Conservation (phyloP, 1,140 invertebrate genomes). For the Drosophila pseudoananassae region DNA sequence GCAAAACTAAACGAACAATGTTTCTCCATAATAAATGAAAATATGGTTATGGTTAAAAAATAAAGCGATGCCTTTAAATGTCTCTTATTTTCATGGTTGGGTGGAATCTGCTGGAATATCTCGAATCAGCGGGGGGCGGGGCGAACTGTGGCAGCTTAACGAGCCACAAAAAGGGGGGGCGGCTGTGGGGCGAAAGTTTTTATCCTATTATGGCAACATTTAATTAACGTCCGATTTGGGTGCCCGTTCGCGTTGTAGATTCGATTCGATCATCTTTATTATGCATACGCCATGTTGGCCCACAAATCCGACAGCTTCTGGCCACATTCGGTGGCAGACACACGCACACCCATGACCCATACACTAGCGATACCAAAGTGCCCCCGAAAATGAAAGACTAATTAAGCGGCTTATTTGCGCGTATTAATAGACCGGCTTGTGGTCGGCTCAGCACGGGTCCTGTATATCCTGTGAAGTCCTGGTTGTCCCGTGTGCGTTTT, state of each 20-base stretch:
- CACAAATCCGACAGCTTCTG: slow-evolving; percentile 74
- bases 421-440: slow-evolving; percentile 79
- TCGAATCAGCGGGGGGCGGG: not conserved
- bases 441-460: slow-evolving; percentile 44
- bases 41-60: slow-evolving; percentile 77
- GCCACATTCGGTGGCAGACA: slow-evolving; percentile 53
- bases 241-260: slow-evolving; percentile 29
- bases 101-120: not conserved
- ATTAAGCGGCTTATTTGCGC: slow-evolving; percentile 80
- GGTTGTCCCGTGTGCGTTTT: not conserved
- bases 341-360: slow-evolving; percentile 6
- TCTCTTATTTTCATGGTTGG: slow-evolving; percentile 13
- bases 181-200: slow-evolving; percentile 40
- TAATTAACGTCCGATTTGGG: slow-evolving; percentile 71
- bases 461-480: slow-evolving; percentile 7
- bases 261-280: slow-evolving; percentile 71
- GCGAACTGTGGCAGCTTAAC: slow-evolving; percentile 14
- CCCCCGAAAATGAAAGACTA: slow-evolving; percentile 75
- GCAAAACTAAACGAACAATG: slow-evolving; percentile 66
- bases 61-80: slow-evolving; percentile 11
- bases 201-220: slow-evolving; percentile 76
- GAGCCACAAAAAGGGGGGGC: slow-evolving; percentile 7
- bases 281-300: slow-evolving; percentile 65
- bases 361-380: slow-evolving; percentile 1
- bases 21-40: slow-evolving; percentile 77